Evolutionary conservation across 2,888 invertebrate genomes (phyloP).

Genomic region (Pandemis cinnamomeana): DNA sequence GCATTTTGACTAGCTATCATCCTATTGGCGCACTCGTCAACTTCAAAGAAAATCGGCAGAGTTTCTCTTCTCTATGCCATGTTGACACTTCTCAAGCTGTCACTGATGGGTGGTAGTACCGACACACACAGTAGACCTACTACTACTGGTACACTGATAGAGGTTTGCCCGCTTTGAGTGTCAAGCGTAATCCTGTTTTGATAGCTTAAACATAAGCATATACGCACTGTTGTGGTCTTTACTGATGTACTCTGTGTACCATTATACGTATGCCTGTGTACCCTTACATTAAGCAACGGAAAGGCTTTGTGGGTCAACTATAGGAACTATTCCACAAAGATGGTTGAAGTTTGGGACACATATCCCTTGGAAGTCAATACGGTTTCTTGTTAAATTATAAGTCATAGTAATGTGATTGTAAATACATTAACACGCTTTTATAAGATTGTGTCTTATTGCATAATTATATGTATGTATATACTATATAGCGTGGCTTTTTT

Average conservation of each 20-base stretch:
- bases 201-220: constrained; percentile 9
- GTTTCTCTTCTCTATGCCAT: too few relatives aligned
- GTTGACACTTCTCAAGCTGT: too few relatives aligned
- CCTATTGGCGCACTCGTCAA: too few relatives aligned
- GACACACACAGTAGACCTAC: neutral
- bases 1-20: too few relatives aligned
- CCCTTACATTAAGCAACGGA: constrained; percentile 21
- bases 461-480: too few relatives aligned
- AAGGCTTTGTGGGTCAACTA: constrained; percentile 10
- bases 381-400: neutral
- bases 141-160: constrained; percentile 35
- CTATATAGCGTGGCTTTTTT: too few relatives aligned
- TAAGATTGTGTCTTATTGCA: too few relatives aligned
- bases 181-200: constrained; percentile 23
- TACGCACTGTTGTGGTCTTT: constrained; percentile 28
- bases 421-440: neutral
- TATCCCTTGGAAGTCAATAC: neutral
- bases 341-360: constrained; percentile 16
- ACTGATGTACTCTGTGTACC: constrained; percentile 5
- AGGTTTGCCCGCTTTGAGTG: constrained; percentile 28
- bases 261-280: constrained; percentile 6
- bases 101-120: neutral
- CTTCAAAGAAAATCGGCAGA: too few relatives aligned
- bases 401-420: neutral
- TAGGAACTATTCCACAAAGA: constrained; percentile 24